Evolutionary conservation across 2,797 vertebrate species (phyloP).

Genomic region (Bufotes viridis): DNA sequence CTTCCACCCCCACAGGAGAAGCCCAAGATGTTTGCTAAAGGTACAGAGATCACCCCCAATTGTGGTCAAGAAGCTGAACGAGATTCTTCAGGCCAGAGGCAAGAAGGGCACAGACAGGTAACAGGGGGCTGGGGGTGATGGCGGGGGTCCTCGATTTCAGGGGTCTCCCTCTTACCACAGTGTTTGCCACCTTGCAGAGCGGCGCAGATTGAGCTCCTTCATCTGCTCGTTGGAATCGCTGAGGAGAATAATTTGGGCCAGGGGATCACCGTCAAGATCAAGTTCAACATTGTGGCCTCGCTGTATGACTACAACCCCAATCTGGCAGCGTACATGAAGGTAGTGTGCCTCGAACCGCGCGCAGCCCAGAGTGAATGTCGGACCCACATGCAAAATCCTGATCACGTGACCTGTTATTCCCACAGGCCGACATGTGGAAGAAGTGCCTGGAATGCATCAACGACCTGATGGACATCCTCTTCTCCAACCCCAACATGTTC

Average conservation of each 20-base stretch:
- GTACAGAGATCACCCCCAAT: conserved; percentile 89
- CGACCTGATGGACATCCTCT: conserved; percentile 88
- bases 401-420: not conserved
- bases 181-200: conserved; percentile 73
- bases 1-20: conserved; percentile 76
- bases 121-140: not conserved
- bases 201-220: conserved; percentile 88
- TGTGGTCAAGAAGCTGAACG: conserved; percentile 91
- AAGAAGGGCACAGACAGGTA: conserved; percentile 95
- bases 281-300: conserved; percentile 92
- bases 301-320: conserved; percentile 94
- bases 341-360: conserved; percentile 56
- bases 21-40: conserved; percentile 95
- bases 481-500: conserved; percentile 85
- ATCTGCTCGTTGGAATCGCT: conserved; percentile 81
- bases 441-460: conserved; percentile 88
- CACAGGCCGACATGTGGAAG: conserved; percentile 90
- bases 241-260: conserved; percentile 84
- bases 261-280: conserved; percentile 87
- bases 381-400: not conserved
- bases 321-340: conserved; percentile 92
- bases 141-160: not conserved
- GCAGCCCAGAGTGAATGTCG: too few species aligned
- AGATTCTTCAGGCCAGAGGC: conserved; percentile 91
- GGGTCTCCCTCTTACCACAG: not conserved